Evolutionary conservation across 2,113 vertebrate genomes (phyloP), one percentile per base, ranked within the genome.

Genomic region (Stigmatopora nigra): DNA sequence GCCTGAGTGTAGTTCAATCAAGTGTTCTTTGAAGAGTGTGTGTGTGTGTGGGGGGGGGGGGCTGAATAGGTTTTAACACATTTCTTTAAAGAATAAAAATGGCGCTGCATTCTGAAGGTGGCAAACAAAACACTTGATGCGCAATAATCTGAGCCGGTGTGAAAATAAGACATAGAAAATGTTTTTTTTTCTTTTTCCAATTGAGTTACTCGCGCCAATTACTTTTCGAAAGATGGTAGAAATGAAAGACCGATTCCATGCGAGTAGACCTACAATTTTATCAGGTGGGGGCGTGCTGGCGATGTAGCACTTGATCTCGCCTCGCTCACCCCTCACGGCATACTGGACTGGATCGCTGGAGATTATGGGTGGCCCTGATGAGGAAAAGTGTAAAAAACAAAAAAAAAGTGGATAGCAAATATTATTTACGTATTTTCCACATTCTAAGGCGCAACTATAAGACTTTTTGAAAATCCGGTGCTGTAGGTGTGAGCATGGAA

Each of bases 241-340:
- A 61, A 0, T 16, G 65, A 71, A 64, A 71, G 64, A 72, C 64
- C 52, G 57, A 59, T 20, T 68, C 9, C 45, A 35, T 17, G 7
- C 1, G 66, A 64, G 56, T 59, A 67, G 63, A 94, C 96, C 97
- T 87, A 98, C 96, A 12, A 96, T 98, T 84, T 95, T 94, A 84
- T 98, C 96, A 0, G 96, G 96, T 0, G 93, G 93, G 0, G 96
- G 96, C 0, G 94, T 97, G 88, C 96, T 98, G 62, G 93, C 94
- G 10, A 97, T 97, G 89, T 94, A 97, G 51, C 96, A 98, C 63
- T 96, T 94, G 81, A 98, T 93, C 75, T 95, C 94, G 16, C 95
- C 95, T 0, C 91, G 90, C 45, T 94, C 92, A 0, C 96, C 95
- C n/a, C 94, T 87, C 7, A 89, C 91, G 0, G 96, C 93, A 0